Conservation (phyloP, 2,888 invertebrate species). For the Caradrina clavipalpis region DNA sequence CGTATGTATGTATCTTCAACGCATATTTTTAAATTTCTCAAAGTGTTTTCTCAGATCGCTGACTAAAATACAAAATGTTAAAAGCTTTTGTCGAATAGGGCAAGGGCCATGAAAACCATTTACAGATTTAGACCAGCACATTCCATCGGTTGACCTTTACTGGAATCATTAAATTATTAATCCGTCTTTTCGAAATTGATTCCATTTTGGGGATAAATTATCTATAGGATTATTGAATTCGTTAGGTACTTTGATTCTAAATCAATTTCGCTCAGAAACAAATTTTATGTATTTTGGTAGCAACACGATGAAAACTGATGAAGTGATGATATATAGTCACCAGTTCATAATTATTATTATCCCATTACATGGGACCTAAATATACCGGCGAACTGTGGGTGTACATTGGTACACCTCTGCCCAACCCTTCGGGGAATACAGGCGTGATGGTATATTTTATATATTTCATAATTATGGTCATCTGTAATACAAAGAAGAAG, state of each 20-base stretch:
- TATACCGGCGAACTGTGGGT: no score
- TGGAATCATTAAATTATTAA: conserved; percentile 1
- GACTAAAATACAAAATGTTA: background rate
- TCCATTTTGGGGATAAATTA: background rate
- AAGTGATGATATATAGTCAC: no score
- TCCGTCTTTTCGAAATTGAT: background rate
- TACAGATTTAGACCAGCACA: background rate
- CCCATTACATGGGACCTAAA: no score
- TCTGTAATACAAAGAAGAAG: no score
- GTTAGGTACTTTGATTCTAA: background rate
- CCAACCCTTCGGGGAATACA: no score
- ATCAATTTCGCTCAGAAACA: background rate
- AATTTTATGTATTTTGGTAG: no score
- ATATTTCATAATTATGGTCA: no score
- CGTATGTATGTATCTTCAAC: no score
- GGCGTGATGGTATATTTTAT: no score
- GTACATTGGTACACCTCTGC: no score
- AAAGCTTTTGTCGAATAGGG: background rate
- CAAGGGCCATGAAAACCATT: background rate
- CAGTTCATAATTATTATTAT: no score
- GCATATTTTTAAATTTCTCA: background rate
- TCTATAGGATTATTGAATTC: background rate
- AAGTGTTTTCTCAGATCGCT: background rate
- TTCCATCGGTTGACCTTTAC: conserved; percentile 4
- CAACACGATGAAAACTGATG: no score